phyloP scores from a whole-genome alignment of 2,888 invertebrate species.

The Agrotis clavis region DNA sequence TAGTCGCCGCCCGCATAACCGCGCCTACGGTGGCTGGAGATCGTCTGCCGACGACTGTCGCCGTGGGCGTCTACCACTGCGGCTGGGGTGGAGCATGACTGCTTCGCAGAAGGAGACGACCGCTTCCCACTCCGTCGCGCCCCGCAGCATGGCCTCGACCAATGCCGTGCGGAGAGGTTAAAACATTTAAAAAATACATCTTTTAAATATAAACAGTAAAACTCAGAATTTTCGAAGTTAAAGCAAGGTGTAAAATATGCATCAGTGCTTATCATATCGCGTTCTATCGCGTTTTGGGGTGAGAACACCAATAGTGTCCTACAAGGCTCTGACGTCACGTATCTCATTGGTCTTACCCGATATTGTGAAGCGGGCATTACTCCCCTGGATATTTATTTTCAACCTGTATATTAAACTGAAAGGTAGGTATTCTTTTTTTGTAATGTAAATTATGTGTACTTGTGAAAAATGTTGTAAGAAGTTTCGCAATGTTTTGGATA shows the following conservation, averaged over 20 bases:
- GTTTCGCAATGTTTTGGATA: not conserved
- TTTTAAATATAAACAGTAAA: slow-evolving; percentile 41
- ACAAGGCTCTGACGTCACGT: slow-evolving; percentile 68
- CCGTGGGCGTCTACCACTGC: too few species aligned
- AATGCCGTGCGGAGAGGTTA: too few species aligned
- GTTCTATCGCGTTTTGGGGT: too few species aligned
- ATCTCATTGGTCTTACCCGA: slow-evolving; percentile 67
- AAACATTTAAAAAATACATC: slow-evolving; percentile 8
- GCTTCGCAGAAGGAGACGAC: too few species aligned
- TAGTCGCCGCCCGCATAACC: too few species aligned
- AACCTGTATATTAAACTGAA: slow-evolving; percentile 45
- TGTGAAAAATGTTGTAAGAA: not conserved
- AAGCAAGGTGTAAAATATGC: slow-evolving; percentile 32
- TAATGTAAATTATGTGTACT: slow-evolving; percentile 11
- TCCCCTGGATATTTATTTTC: slow-evolving; percentile 59
- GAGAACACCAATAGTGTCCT: slow-evolving; percentile 61
- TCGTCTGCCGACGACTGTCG: too few species aligned
- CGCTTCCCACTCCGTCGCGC: too few species aligned
- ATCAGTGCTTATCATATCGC: slow-evolving; percentile 52
- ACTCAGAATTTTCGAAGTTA: slow-evolving; percentile 45
- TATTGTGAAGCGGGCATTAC: slow-evolving; percentile 59
- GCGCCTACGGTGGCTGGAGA: too few species aligned
- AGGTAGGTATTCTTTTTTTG: slow-evolving; percentile 18
- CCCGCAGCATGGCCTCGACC: too few species aligned
- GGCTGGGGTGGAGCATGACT: too few species aligned